Conservation (phyloP, 2,888 invertebrate genomes). For the Euplagia quadripunctaria region DNA sequence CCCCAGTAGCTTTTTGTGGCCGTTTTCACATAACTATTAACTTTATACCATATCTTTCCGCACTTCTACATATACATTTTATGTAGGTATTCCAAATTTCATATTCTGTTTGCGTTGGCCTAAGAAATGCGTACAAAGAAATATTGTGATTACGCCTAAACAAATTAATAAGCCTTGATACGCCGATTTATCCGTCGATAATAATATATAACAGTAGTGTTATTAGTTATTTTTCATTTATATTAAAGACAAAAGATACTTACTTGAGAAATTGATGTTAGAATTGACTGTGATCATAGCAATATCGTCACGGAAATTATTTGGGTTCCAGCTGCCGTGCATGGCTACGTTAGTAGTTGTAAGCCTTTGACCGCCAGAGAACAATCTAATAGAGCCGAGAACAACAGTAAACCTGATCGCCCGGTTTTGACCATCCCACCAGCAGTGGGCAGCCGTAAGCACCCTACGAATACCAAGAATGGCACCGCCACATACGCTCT, state of each 20-base stretch:
- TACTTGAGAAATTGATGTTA: neutral
- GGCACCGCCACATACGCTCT: slow-evolving; percentile 57
- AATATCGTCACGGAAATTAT: neutral
- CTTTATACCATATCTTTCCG: no score
- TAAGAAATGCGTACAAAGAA: no score
- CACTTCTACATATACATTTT: no score
- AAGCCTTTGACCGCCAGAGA: neutral
- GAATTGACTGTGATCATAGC: neutral
- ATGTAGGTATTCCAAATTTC: no score
- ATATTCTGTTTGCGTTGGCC: no score
- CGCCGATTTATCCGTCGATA: no score
- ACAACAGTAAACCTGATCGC: neutral
- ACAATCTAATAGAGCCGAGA: neutral
- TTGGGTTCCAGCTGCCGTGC: neutral
- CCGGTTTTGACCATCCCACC: slow-evolving; percentile 16
- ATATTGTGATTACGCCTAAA: no score
- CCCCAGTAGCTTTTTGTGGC: no score
- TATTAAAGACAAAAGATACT: neutral
- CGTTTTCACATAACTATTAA: no score
- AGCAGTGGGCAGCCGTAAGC: slow-evolving; percentile 64
- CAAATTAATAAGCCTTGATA: no score
- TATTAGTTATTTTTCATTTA: neutral
- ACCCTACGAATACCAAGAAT: slow-evolving; percentile 53
- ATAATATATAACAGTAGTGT: no score
- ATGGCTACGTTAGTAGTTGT: neutral